phyloP scores from a whole-genome alignment of 2,113 vertebrate species.

The Onychostoma macrolepis region DNA sequence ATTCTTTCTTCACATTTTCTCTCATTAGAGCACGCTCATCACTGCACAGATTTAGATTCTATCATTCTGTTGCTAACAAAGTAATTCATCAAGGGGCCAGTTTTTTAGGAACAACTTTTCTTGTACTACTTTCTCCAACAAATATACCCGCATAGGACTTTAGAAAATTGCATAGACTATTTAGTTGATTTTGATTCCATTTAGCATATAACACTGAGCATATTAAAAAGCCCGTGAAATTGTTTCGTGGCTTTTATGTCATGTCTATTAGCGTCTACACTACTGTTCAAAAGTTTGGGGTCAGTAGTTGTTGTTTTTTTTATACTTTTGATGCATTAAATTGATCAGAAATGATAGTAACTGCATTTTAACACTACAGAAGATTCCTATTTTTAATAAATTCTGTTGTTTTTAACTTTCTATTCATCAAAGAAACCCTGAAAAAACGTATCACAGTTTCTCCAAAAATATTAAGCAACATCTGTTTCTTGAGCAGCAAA shows the following conservation, averaged over 20 bases:
- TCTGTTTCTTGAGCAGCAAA: not conserved
- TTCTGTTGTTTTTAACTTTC: not conserved
- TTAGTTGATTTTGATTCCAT: not conserved
- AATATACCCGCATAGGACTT: not conserved
- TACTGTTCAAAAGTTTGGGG: not conserved
- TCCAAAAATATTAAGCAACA: not conserved
- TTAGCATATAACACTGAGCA: not conserved
- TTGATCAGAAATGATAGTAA: not conserved
- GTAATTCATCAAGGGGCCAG: not conserved
- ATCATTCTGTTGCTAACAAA: slow-evolving; percentile 45
- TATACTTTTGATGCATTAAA: not conserved
- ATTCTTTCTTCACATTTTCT: slow-evolving; percentile 32
- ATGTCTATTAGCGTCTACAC: not conserved
- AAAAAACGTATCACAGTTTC: not conserved
- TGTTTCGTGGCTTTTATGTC: not conserved
- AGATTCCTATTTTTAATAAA: not conserved
- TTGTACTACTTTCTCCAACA: not conserved
- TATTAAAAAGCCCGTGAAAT: slow-evolving; percentile 11
- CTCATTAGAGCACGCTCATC: slow-evolving; percentile 42
- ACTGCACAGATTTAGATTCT: slow-evolving; percentile 41
- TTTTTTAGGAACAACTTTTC: not conserved
- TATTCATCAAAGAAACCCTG: not conserved
- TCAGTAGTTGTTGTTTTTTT: not conserved
- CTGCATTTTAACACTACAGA: not conserved
- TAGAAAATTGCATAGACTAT: not conserved